Conservation (phyloP, 1,140 invertebrate genomes). For the Thaumatotibia leucotreta region DNA sequence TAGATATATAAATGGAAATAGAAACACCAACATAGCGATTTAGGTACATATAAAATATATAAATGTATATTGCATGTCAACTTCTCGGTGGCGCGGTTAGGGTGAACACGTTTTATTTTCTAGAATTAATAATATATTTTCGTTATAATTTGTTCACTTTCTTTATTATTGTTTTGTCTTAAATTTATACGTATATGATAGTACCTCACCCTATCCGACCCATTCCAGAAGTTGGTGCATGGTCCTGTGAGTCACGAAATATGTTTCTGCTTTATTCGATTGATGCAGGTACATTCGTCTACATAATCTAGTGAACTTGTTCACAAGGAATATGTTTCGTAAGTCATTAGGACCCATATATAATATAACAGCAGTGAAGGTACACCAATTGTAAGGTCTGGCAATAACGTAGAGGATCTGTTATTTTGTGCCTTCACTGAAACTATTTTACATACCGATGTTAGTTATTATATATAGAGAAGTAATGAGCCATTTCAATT, state of each 20-base stretch:
- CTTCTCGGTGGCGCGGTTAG: constrained; percentile 33
- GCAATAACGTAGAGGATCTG: constrained; percentile 25
- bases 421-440: constrained; percentile 43
- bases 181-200: constrained; percentile 44
- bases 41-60: constrained; percentile 65
- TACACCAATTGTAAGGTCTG: constrained; percentile 28
- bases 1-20: constrained; percentile 67
- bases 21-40: constrained; percentile 71
- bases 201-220: constrained; percentile 38
- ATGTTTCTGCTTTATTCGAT: constrained; percentile 30
- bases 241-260: constrained; percentile 46
- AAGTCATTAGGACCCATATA: constrained; percentile 33
- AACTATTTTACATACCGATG: constrained; percentile 72
- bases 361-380: constrained; percentile 34
- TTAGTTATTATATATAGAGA: constrained; percentile 68
- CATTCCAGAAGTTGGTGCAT: constrained; percentile 23
- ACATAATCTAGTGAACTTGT: not conserved
- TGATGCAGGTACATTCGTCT: constrained; percentile 3
- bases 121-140: constrained; percentile 68
- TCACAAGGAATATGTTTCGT: constrained; percentile 37
- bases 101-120: constrained; percentile 39
- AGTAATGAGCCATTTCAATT: constrained; percentile 59
- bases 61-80: constrained; percentile 44
- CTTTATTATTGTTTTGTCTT: constrained; percentile 58
- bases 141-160: constrained; percentile 55